Conservation (phyloP, 2,797 vertebrate genomes). For the Peromyscus attwateri region DNA sequence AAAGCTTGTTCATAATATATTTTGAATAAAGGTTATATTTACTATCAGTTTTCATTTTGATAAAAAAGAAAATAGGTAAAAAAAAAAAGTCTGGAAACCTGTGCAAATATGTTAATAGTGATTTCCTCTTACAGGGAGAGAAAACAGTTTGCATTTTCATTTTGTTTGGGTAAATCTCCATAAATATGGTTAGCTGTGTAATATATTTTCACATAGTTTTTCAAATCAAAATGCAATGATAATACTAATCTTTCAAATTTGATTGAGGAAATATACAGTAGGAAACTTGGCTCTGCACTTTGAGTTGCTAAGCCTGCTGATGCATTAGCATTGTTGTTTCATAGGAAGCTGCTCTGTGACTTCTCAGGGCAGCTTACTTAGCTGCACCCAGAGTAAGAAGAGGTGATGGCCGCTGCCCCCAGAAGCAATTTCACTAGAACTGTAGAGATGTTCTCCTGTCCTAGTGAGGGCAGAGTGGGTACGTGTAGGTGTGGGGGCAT, state of each 20-base stretch:
- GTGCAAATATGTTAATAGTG: not conserved
- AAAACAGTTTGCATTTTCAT: slow-evolving; percentile 40
- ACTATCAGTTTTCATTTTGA: not conserved
- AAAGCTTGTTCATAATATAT: not conserved
- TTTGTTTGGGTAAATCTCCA: not conserved
- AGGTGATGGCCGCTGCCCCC: not conserved
- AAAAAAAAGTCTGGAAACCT: not conserved
- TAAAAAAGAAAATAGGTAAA: not conserved
- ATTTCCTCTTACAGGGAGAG: not conserved
- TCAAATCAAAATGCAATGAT: not conserved
- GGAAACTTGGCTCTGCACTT: not conserved
- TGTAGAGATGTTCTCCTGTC: not conserved
- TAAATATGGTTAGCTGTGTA: slow-evolving; percentile 13
- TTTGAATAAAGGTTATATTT: slow-evolving; percentile 36
- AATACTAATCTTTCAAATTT: not conserved
- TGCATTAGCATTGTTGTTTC: not conserved
- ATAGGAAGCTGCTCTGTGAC: not conserved
- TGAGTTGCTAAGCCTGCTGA: not conserved
- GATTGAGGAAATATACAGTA: not conserved
- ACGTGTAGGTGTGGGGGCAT: not conserved
- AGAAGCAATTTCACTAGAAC: not conserved
- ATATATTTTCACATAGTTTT: not conserved
- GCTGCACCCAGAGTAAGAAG: too few relatives aligned
- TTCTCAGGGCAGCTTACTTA: not conserved
- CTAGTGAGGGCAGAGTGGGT: not conserved